A percentile compares a stretch with the other conserved stretches of the same genome.
These are phyloP conservation scores for Zosterops pallidus DNA, from an alignment of 2,113 vertebrate genomes.

Conservation along the genomic window DNA sequence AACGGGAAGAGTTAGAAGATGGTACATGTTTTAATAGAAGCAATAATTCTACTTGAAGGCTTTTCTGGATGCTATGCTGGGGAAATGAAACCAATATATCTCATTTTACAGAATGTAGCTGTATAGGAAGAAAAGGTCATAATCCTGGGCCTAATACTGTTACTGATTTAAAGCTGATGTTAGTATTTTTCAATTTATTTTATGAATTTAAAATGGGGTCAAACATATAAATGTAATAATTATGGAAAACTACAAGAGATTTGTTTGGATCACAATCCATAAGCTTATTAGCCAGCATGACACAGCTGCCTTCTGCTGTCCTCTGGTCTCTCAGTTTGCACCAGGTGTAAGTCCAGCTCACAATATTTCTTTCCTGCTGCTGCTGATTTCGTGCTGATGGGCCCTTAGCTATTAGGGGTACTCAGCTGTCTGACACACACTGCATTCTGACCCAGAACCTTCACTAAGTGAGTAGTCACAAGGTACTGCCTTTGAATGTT, in stretches of 20 bases:
- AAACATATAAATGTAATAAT: background rate
- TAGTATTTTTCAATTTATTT: constrained; percentile 35
- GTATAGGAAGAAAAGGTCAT: constrained; percentile 25
- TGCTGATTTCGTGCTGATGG: background rate
- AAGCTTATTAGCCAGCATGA: background rate
- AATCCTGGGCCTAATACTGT: constrained; percentile 10
- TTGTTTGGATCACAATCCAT: background rate
- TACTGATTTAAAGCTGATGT: constrained; percentile 19
- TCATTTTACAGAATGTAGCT: constrained; percentile 41
- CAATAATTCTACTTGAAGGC: constrained; percentile 73
- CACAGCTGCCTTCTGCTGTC: background rate
- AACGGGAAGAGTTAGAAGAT: constrained; percentile 51
- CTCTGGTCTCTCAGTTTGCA: background rate
- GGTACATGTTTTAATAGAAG: constrained; percentile 75
- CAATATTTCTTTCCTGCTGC: background rate
- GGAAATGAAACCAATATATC: constrained; percentile 74
- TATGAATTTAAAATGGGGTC: background rate
- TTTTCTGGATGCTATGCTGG: constrained; percentile 67
- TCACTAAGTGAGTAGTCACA: background rate
- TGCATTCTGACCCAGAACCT: background rate
- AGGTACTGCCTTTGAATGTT: background rate
- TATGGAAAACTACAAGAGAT: background rate
- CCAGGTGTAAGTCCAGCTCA: background rate
- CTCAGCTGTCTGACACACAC: background rate
- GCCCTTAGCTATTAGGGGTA: background rate